These are phyloP conservation scores for Lophochroa leadbeateri DNA, from an alignment of 2,113 vertebrate species.

Conservation along the genomic window DNA sequence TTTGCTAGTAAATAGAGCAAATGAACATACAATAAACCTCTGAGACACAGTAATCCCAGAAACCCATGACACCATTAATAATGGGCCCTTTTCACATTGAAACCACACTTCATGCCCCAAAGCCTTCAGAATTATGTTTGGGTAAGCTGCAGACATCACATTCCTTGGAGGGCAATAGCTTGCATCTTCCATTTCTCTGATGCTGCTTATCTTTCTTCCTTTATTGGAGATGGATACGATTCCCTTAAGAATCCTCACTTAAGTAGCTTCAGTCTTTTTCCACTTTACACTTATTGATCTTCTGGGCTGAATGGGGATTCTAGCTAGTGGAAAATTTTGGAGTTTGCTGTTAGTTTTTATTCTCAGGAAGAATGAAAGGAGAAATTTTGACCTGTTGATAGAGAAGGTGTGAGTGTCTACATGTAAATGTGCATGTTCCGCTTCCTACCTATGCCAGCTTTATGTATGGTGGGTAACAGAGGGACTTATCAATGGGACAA, in stretches of 20 bases:
- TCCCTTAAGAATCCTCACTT: conserved; percentile 56
- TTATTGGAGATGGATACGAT: conserved; percentile 29
- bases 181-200: conserved; percentile 43
- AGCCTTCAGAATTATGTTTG: conserved; percentile 54
- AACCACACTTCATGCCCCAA: conserved; percentile 48
- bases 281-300: conserved; percentile 45
- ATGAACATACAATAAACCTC: conserved; percentile 59
- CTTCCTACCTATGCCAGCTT: not conserved
- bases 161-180: conserved; percentile 48
- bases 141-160: conserved; percentile 35
- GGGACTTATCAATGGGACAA: not conserved
- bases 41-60: conserved; percentile 58
- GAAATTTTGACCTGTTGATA: not conserved
- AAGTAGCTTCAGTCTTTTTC: conserved; percentile 49
- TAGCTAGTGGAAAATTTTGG: conserved; percentile 7
- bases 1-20: conserved; percentile 56
- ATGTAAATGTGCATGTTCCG: not conserved
- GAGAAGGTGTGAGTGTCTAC: not conserved
- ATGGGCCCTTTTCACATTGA: conserved; percentile 47
- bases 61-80: conserved; percentile 59
- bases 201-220: not conserved
- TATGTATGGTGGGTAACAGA: not conserved
- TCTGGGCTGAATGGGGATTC: not conserved
- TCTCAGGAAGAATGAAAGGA: not conserved
- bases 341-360: conserved; percentile 6